Conservation (phyloP, 2,113 vertebrate species). For the Tursiops truncatus region DNA sequence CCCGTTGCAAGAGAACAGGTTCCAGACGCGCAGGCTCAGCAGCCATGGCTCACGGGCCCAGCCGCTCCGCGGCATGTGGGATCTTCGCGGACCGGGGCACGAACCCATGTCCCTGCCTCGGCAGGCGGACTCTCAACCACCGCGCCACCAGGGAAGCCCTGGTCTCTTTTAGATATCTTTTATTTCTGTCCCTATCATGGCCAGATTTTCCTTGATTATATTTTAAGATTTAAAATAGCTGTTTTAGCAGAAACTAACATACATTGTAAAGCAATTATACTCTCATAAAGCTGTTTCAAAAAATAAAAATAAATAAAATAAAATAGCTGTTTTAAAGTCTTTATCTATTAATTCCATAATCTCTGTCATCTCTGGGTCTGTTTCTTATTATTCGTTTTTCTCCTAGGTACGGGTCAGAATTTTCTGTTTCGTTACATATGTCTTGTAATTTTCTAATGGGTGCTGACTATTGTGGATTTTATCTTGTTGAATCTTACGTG, state of each 20-base stretch:
- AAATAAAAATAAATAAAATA: neutral
- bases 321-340: neutral
- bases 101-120: too few relatives aligned
- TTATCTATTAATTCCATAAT: neutral
- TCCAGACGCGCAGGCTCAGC: too few relatives aligned
- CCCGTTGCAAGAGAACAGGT: too few relatives aligned
- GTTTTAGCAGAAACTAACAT: neutral
- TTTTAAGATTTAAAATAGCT: neutral
- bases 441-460: neutral
- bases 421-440: neutral
- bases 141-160: too few relatives aligned
- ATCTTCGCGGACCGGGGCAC: too few relatives aligned
- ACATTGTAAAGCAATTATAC: too few relatives aligned
- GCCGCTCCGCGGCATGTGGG: too few relatives aligned
- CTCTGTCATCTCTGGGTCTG: neutral
- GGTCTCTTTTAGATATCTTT: neutral
- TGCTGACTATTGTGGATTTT: neutral
- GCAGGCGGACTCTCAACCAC: too few relatives aligned
- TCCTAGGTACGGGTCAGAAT: neutral
- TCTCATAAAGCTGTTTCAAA: too few relatives aligned
- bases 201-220: neutral
- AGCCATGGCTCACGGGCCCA: too few relatives aligned
- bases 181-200: neutral
- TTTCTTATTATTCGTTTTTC: neutral
- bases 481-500: neutral